Base-by-base conservation (phyloP, 2,888 invertebrate species). In the Liopterus haemorrhoidalis region DNA sequence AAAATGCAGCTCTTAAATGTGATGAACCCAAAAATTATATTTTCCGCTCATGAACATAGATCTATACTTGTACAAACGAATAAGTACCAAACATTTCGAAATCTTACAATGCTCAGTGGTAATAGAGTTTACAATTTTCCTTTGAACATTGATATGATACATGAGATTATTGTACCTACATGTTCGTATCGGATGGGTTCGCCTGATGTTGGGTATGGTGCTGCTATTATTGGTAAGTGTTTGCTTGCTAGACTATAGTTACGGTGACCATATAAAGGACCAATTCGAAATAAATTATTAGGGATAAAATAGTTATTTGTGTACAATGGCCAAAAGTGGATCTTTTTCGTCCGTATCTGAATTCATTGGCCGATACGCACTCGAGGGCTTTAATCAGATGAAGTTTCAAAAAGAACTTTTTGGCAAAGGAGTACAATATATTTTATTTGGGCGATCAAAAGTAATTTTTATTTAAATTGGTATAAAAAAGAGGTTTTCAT, bases 171-270 rank as follows among this genome's bases (percentile, higher is more conserved):
- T 66, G 85, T 93, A 53, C 96, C 96, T 2, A 94, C 96, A 0
- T 92, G 91, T 62, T 94, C 93, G 1, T 97, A 97, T 65, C 78
- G 97, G 57, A 97, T 97, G 96, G 96, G 96, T 1, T 88, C 85
- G 14, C 64, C 68, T 2, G 72, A 82, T 53, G 88, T 93, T 67
- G 96, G 94, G 2, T 92, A 84, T 66, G 93, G 92, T 22, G 82
- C 81, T 51, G 86, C 85, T 5, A 70, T 88, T 41, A 67, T 92
- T 54, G 84, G 92, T 86, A 70, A 68, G 58, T 58, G 38, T n/a
- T n/a, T n/a, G n/a, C n/a, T n/a, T n/a, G n/a, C n/a, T n/a, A n/a
- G n/a, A 25, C 11, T 22, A 22, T 20, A 8, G 25, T 45, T 33
- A 28, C 20, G 2, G 8, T 36, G 15, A 30, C 16, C 8, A 8